Evolutionary conservation across 2,888 invertebrate species (phyloP), one percentile per base, ranked within the genome.

Genomic region (Brassicogethes aeneus): DNA sequence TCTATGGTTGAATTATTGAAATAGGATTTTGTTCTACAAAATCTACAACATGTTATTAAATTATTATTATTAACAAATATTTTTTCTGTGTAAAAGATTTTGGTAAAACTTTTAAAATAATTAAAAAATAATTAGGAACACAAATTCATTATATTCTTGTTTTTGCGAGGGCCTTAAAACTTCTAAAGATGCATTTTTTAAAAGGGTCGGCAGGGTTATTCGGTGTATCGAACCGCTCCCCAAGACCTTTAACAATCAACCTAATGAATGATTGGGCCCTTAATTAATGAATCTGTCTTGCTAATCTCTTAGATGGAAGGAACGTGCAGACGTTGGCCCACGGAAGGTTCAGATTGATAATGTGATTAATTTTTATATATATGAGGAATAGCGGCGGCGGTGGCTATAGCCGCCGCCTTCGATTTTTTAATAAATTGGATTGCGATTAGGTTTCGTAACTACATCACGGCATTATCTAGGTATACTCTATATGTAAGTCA

Each of bases 241-340:
- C 32, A 30, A 13, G 53, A 43, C 31, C 45, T 41, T 37, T 60
- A 59, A 57, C 66, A 68, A 67, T 68, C 68, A 66, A 61, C 64
- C 61, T 67, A 68, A 68, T 67, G 68, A 69, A 67, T 65, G 68
- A 66, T 68, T 68, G 65, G 58, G 58, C 58, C 59, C 66, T 68
- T 66, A 68, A 67, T 69, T 68, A 69, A 68, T 68, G 68, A 68
- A 68, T 68, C 68, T 67, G 68, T 68, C 67, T 67, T 66, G 67
- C 68, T 68, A 68, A 68, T 68, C 68, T 68, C 65, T 65, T 66
- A 66, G 68, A 68, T 66, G 66, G 67, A 67, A 61, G 55, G 60
- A 60, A 61, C 62, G 63, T 58, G 61, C 60, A 51, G 58, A 56
- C 58, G 61, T 58, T 62, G 62, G 60, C 60, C 60, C 59, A 61